phyloP scores from a whole-genome alignment of 2,797 vertebrate species.

The Diglossa cyanea region DNA sequence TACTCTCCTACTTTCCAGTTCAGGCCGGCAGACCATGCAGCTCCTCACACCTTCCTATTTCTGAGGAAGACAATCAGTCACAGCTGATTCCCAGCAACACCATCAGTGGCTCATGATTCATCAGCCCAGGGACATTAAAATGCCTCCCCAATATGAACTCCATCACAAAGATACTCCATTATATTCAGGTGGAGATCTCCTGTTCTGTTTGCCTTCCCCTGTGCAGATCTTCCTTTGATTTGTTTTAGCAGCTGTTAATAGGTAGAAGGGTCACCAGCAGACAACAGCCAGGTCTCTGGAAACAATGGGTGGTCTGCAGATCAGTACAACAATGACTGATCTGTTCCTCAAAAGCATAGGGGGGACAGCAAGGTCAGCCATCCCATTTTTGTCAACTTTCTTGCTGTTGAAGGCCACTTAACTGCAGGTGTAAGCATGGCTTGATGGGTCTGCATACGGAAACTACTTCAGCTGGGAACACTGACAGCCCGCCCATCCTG shows the following conservation, averaged over 20 bases:
- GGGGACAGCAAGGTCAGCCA: not conserved
- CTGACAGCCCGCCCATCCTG: not conserved
- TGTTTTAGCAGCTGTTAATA: constrained; percentile 2
- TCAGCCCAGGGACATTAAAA: constrained; percentile 35
- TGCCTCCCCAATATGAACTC: not conserved
- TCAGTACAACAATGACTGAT: not conserved
- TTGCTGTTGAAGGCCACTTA: not conserved
- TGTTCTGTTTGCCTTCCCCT: not conserved
- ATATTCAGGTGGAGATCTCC: not conserved
- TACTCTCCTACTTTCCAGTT: not conserved
- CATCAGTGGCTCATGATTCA: constrained; percentile 35
- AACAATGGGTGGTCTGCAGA: not conserved
- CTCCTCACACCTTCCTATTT: not conserved
- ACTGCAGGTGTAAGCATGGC: not conserved
- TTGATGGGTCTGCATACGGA: not conserved
- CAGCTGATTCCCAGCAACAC: not conserved
- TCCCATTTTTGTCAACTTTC: not conserved
- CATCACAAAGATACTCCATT: not conserved
- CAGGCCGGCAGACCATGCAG: not conserved
- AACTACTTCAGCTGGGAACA: not conserved
- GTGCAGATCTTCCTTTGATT: not conserved
- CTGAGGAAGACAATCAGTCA: constrained; percentile 16
- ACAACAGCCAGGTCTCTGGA: not conserved
- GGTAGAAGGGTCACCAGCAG: not conserved
- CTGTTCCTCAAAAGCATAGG: not conserved